Percentiles rank a stretch among this genome's conserved stretches.
phyloP scores from a whole-genome alignment of 1,140 invertebrate genomes.

The Drepana arcuata region DNA sequence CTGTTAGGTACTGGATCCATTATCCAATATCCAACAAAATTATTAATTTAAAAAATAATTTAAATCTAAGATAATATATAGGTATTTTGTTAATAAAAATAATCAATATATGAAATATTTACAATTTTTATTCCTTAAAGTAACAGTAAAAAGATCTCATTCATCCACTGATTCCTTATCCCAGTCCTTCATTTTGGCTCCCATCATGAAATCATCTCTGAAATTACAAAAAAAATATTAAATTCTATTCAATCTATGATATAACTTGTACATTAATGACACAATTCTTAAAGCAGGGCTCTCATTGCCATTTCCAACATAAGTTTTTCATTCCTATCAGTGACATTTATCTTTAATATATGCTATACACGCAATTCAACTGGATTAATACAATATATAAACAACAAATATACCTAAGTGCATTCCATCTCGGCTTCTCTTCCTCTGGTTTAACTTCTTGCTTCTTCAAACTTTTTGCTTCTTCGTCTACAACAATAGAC shows the following conservation, averaged over 20 bases:
- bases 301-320: too few species aligned
- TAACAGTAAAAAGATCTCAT: too few species aligned
- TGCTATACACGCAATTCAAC: neutral
- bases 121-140: slow-evolving; percentile 22
- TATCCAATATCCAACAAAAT: too few species aligned
- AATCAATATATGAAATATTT: slow-evolving; percentile 12
- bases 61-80: slow-evolving; percentile 2
- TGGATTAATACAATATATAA: slow-evolving; percentile 5
- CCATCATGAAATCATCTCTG: slow-evolving; percentile 90
- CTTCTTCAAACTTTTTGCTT: slow-evolving; percentile 61
- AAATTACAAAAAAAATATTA: slow-evolving; percentile 63
- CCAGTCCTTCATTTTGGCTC: slow-evolving; percentile 92
- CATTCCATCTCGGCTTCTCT: slow-evolving; percentile 70
- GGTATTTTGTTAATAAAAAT: slow-evolving; percentile 2
- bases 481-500: slow-evolving; percentile 73
- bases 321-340: too few species aligned
- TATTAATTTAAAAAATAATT: slow-evolving; percentile 2
- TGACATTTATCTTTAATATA: too few species aligned
- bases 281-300: too few species aligned
- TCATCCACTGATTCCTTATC: slow-evolving; percentile 79
- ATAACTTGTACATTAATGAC: too few species aligned
- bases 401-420: slow-evolving; percentile 53
- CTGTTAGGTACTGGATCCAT: too few species aligned
- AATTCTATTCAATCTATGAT: neutral
- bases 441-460: slow-evolving; percentile 60